Base-by-base conservation (phyloP, 2,888 invertebrate genomes). In the Drepana falcataria region DNA sequence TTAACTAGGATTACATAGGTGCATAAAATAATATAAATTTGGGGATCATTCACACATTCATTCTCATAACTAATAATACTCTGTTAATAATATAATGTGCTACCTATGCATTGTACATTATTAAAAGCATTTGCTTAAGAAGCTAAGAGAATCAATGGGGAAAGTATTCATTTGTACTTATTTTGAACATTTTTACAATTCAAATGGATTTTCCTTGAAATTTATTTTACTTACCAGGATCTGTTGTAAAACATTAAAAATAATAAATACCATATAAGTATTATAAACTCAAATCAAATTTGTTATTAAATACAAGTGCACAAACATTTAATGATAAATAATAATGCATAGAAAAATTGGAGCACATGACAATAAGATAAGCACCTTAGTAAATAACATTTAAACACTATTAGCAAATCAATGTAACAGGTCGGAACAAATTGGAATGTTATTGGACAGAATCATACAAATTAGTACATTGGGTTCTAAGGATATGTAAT, bases 361-460 rank as follows among this genome's bases (percentile, higher is more conserved):
- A 40, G 44, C 44, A 44, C 9, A 9, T 9, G 9, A 44, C 40
- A 41, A 51, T 40, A 7, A 51, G n/a, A 49, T 37, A n/a, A 40
- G 51, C 51, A 51, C 51, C 51, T 40, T 40, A 51, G 1, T 7
- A 34, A 21, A 21, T 21, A 1, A 21, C 21, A 21, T 21, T 21
- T 21, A 21, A 21, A 21, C 21, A 21, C 21, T 21, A 21, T 49
- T 35, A 49, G 40, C 34, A 51, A 3, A 33, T 37, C n/a, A 35
- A n/a, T 21, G 37, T 21, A 51, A 51, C 9, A 37, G 37, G 40
- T 33, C 21, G 35, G 7, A 40, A 35, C 1, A 40, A 21, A 21
- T 21, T 51, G 51, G 51, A 51, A 51, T 51, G 51, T 51, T 51
- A 51, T 40, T 34, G 51, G 41, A 40, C 51, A 51, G 51, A 40